Conservation (phyloP, 2,113 vertebrate genomes). For the Rhinopithecus roxellana region DNA sequence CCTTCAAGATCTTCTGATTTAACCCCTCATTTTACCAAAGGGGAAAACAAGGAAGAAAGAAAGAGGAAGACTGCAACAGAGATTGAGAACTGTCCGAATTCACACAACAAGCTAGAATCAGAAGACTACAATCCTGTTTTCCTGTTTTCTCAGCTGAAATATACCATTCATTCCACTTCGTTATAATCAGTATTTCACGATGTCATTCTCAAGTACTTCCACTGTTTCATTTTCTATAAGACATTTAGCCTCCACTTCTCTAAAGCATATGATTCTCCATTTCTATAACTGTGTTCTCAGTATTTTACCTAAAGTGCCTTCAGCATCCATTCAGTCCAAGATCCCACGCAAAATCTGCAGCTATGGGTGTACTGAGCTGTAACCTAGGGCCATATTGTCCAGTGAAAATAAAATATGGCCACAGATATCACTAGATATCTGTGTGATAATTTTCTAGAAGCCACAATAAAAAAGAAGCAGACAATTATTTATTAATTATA, state of each 20-base stretch:
- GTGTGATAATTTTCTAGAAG: neutral
- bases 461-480: neutral
- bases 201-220: too few relatives aligned
- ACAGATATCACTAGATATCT: neutral
- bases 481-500: too few relatives aligned
- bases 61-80: neutral
- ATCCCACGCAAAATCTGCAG: neutral
- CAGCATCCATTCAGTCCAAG: neutral
- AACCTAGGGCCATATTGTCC: neutral
- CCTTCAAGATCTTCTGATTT: neutral
- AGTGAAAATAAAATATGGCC: neutral
- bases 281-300: neutral
- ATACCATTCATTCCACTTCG: accelerated
- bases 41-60: neutral
- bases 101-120: neutral
- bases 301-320: neutral
- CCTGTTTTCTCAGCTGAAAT: neutral
- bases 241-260: neutral
- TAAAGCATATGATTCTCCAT: neutral
- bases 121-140: neutral
- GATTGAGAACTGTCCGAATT: neutral
- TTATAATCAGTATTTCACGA: neutral
- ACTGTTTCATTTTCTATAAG: neutral
- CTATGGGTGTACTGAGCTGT: too few relatives aligned
- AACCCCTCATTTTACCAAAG: neutral